Base-by-base conservation (phyloP, 1,140 invertebrate genomes). In the Chrysoperla carnea region DNA sequence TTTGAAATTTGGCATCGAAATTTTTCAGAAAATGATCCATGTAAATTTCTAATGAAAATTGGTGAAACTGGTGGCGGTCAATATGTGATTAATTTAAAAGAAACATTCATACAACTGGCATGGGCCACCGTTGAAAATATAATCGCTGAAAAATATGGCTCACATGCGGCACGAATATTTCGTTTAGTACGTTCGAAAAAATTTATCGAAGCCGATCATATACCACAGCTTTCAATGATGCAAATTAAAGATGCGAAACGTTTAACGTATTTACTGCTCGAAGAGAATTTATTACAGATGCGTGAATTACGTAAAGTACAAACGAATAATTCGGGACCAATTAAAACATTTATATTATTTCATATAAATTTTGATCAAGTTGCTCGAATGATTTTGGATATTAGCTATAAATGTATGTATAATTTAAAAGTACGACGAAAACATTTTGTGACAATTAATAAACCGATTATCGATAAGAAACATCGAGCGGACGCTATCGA, bases 171-270 rank as follows among this genome's bases (percentile, higher is more conserved):
- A 0, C 72, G 88, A 55, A 85, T 92, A 51, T 91, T 89, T 56
- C 79, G 85, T 50, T 69, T 94, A 42, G 72, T 92, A 28, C 66
- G 79, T 12, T 53, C 68, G 7, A 84, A 82, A 55, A 78, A 79
- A 52, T 84, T 77, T 53, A 76, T 91, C 42, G 86, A 91, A 57
- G 81, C 88, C 49, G 85, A 91, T 48, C 79, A 86, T 57, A 81
- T 94, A 46, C 85, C 90, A 55, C 79, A 84, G 50, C 63, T 83
- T 46, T 84, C 81, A 0, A 90, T 93, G 86, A 76, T 92, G 48
- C 81, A 83, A 1, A 75, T 81, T 12, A 92, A 90, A 59, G 86
- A 92, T 62, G 81, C 82, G 1, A 92, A 91, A 58, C 72, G 80
- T 38, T 54, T 88, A 4, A 80, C 84, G 1, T 90, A 89, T 58